Base-by-base conservation (phyloP, 2,888 invertebrate species). In the Leptinotarsa juncta region DNA sequence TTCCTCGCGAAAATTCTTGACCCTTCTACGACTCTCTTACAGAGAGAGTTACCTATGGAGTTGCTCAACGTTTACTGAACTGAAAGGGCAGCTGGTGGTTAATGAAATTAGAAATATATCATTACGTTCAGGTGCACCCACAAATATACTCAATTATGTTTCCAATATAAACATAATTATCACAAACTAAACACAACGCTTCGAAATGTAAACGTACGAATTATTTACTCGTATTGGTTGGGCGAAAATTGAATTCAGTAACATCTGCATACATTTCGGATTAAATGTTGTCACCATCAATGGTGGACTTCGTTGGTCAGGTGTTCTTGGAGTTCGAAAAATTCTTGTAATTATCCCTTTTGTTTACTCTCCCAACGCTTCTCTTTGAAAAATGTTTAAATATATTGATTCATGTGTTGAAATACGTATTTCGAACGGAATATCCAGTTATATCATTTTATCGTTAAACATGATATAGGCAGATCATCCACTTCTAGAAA, bases 101-200 rank as follows among this genome's bases (percentile, higher is more conserved):
- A 10, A 10, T 10, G 42, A 42, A 42, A 42, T 42, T 42, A 3
- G 3, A 10, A 42, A 42, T 42, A 42, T 42, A 32, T 32, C 7
- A 32, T 32, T 32, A 10, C 42, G 10, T 42, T 42, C 42, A 42
- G 3, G 3, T 42, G 42, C 2, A 42, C 42, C 42, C 42, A 42
- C 0, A 42, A 51, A 16, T 16, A 4, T 16, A 51, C 51, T n/a
- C n/a, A 51, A 15, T 18, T 57, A 15, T 57, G 15, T 4, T 57
- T 57, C 14, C 12, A 57, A 23, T 14, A 15, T 57, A 57, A 57
- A 57, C 20, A 57, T 57, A 57, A 57, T 57, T 26, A 23, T 23
- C 23, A 20, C 23, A 57, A 57, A 57, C 57, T 15, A 57, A 57
- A 57, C 57, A 57, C 23, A 23, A 57, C 20, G 57, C 23, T 57